A percentile compares a stretch with the other conserved stretches of the same genome.
These are phyloP conservation scores for Oxystoma pomonae DNA, from an alignment of 2,888 invertebrate genomes.

Conservation along the genomic window DNA sequence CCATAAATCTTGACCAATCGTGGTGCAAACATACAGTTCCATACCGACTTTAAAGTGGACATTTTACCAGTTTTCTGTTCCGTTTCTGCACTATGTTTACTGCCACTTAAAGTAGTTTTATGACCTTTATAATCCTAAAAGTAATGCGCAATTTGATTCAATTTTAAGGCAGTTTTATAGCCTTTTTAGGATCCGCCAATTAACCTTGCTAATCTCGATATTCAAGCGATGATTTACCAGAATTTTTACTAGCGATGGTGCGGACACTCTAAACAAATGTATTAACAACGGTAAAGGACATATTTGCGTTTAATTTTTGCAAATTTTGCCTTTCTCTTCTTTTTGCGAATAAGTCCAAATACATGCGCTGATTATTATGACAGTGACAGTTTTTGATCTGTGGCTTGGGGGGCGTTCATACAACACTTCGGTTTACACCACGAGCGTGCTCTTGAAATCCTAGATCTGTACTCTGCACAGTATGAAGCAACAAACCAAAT, in stretches of 20 bases:
- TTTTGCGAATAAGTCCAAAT: no score
- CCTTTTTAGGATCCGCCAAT: no score
- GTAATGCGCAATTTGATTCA: background rate
- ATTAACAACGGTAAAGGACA: background rate
- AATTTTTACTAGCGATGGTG: background rate
- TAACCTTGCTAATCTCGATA: no score
- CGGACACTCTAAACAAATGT: background rate
- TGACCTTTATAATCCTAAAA: background rate
- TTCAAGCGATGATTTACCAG: background rate
- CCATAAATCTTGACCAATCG: constrained; percentile 68
- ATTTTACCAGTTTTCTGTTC: constrained; percentile 32
- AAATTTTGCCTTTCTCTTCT: background rate
- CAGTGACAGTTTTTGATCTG: no score
- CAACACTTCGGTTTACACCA: no score
- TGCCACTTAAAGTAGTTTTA: background rate
- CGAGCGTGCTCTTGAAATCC: no score
- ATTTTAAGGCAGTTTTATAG: background rate
- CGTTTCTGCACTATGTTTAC: background rate
- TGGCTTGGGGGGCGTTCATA: no score
- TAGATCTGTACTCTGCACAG: no score
- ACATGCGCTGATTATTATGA: no score
- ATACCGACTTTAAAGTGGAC: constrained; percentile 51
- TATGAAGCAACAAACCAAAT: background rate
- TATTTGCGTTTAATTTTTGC: background rate
- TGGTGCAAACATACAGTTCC: constrained; percentile 67